phyloP scores from a whole-genome alignment of 1,140 invertebrate genomes.

The Asobara japonica region DNA sequence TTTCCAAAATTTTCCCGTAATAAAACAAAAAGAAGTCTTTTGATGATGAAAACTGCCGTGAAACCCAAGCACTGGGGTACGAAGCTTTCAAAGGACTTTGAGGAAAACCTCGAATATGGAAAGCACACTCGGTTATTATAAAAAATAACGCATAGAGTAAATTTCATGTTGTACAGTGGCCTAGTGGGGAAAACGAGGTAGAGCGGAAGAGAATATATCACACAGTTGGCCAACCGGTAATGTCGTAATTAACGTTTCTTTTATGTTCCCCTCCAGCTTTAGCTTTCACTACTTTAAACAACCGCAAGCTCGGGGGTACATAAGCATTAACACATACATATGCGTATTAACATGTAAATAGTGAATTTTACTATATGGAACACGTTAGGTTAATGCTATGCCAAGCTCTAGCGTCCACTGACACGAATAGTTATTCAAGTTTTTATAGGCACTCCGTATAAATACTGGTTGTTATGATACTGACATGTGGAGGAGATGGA shows the following conservation, averaged over 20 bases:
- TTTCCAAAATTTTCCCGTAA: background rate
- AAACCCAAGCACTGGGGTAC: background rate
- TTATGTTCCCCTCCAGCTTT: constrained; percentile 44
- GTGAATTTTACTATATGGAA: constrained; percentile 1
- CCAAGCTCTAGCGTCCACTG: background rate
- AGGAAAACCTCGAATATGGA: background rate
- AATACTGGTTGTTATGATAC: background rate
- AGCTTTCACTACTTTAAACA: constrained; percentile 45
- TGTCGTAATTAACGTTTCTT: constrained; percentile 55
- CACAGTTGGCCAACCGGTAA: constrained; percentile 45
- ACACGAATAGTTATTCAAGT: background rate
- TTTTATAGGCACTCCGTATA: background rate
- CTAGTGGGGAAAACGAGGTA: constrained; percentile 6
- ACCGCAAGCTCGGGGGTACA: constrained; percentile 35
- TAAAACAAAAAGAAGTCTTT: background rate
- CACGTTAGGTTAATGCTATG: constrained; percentile 4
- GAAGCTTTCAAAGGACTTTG: background rate
- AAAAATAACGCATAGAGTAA: background rate
- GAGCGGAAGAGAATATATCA: constrained; percentile 41
- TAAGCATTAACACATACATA: constrained; percentile 15
- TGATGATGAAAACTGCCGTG: background rate
- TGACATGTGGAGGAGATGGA: background rate
- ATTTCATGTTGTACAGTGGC: background rate
- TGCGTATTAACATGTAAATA: constrained; percentile 25
- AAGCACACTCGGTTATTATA: background rate